Evolutionary conservation across 2,797 vertebrate genomes (phyloP), one percentile per base, ranked within the genome.

Genomic region (Apodemus agrarius): DNA sequence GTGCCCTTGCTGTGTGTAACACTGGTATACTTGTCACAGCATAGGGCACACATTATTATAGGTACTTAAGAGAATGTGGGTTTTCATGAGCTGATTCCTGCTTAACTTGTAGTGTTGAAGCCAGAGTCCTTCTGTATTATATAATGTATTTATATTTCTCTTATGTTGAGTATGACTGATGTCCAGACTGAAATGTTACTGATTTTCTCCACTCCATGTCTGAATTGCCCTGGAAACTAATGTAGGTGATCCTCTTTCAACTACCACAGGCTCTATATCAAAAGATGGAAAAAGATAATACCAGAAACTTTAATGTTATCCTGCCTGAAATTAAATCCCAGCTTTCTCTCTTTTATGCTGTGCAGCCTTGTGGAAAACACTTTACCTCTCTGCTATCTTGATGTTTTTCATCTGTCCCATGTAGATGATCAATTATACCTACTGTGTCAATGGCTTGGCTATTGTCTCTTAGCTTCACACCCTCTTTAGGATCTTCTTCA

Each of bases 91-190:
- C 21, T 46, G 57, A 37, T 75, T 89, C 13, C 75, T 80, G 59
- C 83, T 63, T 90, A 75, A 90, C 69, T 43, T 40, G 14, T 76
- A 54, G n/a, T 85, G 72, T 24, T 80, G 80, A 90, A 93, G 79
- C 43, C 82, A 57, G 83, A 93, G 89, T 75, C 49, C 17, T 89
- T 80, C 31, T 21, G 5, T 22, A 34, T 72, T 49, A 61, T 21
- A 37, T 81, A 79, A 82, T 40, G 67, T 6, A 49, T 31, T 91
- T 26, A 72, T 79, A 19, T 89, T 61, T 5, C 89, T 57, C 76
- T 72, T 14, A 24, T 84, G 52, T 57, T 63, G 34, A 43, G 0
- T 63, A 69, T 85, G 92, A 57, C 69, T 94, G 40, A 93, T 57
- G n/a, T 90, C 76, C 12, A 69, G 37, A 89, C 40, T 79, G 34